Base-by-base conservation (phyloP, 2,113 vertebrate genomes). In the Lutjanus erythropterus region DNA sequence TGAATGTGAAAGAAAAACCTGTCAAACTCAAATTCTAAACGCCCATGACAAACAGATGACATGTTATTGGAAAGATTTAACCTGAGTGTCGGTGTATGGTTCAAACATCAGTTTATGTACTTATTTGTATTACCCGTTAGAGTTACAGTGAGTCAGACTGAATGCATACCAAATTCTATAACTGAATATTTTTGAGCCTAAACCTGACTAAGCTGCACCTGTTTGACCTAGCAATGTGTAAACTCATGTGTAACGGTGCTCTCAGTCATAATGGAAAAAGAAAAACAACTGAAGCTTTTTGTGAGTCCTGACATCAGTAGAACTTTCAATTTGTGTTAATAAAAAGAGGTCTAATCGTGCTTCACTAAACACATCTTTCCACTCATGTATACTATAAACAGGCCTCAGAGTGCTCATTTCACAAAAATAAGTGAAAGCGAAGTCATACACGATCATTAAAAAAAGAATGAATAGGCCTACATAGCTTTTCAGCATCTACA, bases 1-100 rank as follows among this genome's bases (percentile, higher is more conserved):
- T 71, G 68, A 72, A 85, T 21, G 41, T 64, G 19, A 44, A 50
- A 78, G 59, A 75, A 64, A 83, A 39, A 78, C 27, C 64, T 46
- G 46, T 80, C 29, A 69, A 60, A 58, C 71, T 58, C n/a, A n/a
- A n/a, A n/a, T n/a, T 33, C 21, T 49, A 41, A 79, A 53, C 61
- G 41, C 5, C n/a, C 8, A 56, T 44, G 42, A 68, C 65, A 59
- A 73, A 75, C n/a, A 53, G 18, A 53, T 4, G 9, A 29, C 19
- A 21, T 52, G 60, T 46, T 41, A 35, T 16, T 33, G 21, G 9
- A 72, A 58, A 60, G 19, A 27, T 52, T 53, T 12, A 12, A 23
- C 29, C 53, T 47, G 5, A 1, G 6, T 27, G 10, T 65, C 33
- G 2, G 9, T 21, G 19, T 19, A 16, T n/a, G 18, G 18, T 55